These are phyloP conservation scores for Salvator merianae DNA, from an alignment of 2,113 vertebrate genomes.

Conservation along the genomic window DNA sequence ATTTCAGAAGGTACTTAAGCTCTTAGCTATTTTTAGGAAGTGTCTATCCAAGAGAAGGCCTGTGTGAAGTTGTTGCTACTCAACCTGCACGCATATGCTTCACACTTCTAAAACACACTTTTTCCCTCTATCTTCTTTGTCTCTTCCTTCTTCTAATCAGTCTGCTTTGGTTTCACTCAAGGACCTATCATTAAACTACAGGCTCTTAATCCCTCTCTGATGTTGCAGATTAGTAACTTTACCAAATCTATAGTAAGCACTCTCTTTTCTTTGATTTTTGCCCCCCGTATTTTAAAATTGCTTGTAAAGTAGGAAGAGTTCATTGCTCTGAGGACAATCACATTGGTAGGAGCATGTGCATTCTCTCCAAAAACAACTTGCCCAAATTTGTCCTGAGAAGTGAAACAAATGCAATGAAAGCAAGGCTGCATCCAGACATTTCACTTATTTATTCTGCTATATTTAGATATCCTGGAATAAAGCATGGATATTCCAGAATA, in stretches of 20 bases:
- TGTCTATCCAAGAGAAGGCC: not conserved
- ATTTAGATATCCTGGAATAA: no score
- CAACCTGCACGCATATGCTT: not conserved
- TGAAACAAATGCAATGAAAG: not conserved
- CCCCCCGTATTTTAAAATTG: not conserved
- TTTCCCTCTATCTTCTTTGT: not conserved
- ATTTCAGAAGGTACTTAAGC: not conserved
- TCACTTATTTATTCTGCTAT: no score
- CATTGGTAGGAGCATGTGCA: not conserved
- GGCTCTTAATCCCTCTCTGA: slow-evolving; percentile 30
- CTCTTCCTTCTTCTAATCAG: slow-evolving; percentile 11
- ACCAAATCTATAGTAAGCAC: not conserved
- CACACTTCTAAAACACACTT: not conserved
- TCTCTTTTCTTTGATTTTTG: slow-evolving; percentile 24
- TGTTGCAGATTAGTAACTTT: slow-evolving; percentile 38
- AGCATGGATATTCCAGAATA: no score
- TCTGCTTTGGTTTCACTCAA: slow-evolving; percentile 20
- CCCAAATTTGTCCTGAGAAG: not conserved
- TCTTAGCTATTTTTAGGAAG: not conserved
- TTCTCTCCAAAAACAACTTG: not conserved
- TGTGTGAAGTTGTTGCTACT: accelerated
- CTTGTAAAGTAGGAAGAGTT: not conserved
- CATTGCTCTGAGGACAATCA: not conserved
- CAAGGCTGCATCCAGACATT: no score
- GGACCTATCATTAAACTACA: not conserved